A percentile compares a stretch with the other conserved stretches of the same genome.
Conservation (phyloP, 2,113 vertebrate species). For the Pedionomus torquatus region DNA sequence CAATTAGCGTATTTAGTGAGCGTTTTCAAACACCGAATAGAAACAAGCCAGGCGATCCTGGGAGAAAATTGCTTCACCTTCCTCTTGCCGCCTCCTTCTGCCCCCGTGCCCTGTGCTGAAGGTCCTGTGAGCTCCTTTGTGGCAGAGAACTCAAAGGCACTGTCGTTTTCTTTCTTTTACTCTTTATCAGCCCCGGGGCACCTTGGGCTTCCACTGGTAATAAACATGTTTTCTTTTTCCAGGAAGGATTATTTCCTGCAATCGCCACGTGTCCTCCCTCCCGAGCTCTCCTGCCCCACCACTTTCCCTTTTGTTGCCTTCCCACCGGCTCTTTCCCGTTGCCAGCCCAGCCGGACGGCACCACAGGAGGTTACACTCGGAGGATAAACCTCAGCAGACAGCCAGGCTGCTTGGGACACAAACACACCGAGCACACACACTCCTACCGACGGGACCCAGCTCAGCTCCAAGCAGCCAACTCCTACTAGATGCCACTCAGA, state of each 20-base stretch:
- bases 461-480: background rate
- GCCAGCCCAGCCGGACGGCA: background rate
- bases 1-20: background rate
- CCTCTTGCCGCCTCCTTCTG: background rate
- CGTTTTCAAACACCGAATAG: background rate
- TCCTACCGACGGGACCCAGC: background rate
- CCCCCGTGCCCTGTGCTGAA: background rate
- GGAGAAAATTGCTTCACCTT: background rate
- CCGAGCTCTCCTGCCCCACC: background rate
- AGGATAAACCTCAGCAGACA: background rate
- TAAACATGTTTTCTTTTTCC: background rate
- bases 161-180: background rate
- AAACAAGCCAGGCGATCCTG: background rate
- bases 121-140: background rate
- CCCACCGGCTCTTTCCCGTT: background rate
- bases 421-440: background rate
- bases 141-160: background rate
- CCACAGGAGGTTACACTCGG: background rate
- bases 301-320: background rate
- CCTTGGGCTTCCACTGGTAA: background rate
- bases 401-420: no score
- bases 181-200: background rate
- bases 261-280: background rate
- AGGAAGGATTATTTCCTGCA: background rate
- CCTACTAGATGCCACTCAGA: background rate